Percentiles rank a stretch among this genome's conserved stretches.
These are phyloP conservation scores for Bostrychus sinensis DNA, from an alignment of 2,113 vertebrate species.

Conservation along the genomic window DNA sequence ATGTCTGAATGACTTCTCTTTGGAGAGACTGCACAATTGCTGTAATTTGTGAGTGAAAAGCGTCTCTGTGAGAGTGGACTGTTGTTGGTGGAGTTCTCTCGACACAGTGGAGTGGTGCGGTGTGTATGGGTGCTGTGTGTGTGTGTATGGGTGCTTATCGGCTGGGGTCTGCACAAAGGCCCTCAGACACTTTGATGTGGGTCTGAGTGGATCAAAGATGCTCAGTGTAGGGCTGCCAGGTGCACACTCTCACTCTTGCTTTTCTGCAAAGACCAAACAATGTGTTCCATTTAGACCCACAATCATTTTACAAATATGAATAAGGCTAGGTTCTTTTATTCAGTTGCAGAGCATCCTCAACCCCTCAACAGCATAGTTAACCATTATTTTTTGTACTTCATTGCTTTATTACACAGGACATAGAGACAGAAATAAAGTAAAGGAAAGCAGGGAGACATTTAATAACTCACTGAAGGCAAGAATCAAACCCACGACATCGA, in stretches of 20 bases:
- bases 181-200: constrained; percentile 70
- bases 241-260: constrained; percentile 70
- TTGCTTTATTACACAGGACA: too few relatives aligned
- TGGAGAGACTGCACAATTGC: constrained; percentile 41
- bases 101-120: constrained; percentile 55
- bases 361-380: too few relatives aligned
- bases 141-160: constrained; percentile 44
- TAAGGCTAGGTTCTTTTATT: background rate
- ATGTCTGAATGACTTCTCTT: constrained; percentile 45
- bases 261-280: constrained; percentile 45
- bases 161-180: constrained; percentile 59
- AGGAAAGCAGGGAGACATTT: too few relatives aligned
- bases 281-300: constrained; percentile 32
- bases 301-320: constrained; percentile 40
- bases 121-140: background rate
- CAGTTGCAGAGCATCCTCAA: too few relatives aligned
- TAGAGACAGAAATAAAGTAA: too few relatives aligned
- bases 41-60: constrained; percentile 49
- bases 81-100: constrained; percentile 48
- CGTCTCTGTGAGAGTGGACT: constrained; percentile 37
- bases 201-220: constrained; percentile 72
- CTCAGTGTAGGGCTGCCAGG: constrained; percentile 56
- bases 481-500: too few relatives aligned
- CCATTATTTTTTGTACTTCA: too few relatives aligned
- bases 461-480: too few relatives aligned